Evolutionary conservation across 2,113 vertebrate species (phyloP).

Genomic region (Daboia siamensis): DNA sequence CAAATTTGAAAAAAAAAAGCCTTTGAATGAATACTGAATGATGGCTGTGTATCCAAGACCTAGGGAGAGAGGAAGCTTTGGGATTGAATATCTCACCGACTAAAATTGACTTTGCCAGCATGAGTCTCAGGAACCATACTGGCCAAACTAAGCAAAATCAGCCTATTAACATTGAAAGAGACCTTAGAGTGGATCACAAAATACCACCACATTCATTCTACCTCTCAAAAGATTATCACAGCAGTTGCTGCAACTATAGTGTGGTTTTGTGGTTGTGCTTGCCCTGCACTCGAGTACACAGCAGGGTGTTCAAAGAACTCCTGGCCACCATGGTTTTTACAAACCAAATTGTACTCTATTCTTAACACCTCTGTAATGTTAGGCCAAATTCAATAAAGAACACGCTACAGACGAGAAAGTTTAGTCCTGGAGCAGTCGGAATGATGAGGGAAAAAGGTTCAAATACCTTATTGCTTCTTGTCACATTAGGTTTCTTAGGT

Average conservation of each 20-base stretch:
- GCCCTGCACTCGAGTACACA: slow-evolving; percentile 15
- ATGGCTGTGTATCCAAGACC: slow-evolving; percentile 37
- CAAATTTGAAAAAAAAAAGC: slow-evolving; percentile 13
- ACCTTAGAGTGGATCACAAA: slow-evolving; percentile 29
- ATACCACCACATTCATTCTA: slow-evolving; percentile 42
- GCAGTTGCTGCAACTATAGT: slow-evolving; percentile 42
- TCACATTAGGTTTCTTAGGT: slow-evolving; percentile 2
- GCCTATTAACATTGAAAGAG: slow-evolving; percentile 35
- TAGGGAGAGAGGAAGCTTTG: slow-evolving; percentile 34
- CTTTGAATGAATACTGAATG: slow-evolving; percentile 44
- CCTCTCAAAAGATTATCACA: slow-evolving; percentile 56
- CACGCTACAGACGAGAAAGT: slow-evolving; percentile 1
- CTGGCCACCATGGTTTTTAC: slow-evolving; percentile 6
- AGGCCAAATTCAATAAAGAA: slow-evolving; percentile 35
- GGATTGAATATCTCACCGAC: slow-evolving; percentile 16
- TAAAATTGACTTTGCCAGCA: slow-evolving; percentile 46
- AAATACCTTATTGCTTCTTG: neutral
- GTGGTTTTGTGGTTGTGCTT: slow-evolving; percentile 54
- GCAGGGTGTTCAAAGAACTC: slow-evolving; percentile 11
- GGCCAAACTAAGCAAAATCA: slow-evolving; percentile 50
- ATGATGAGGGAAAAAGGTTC: neutral
- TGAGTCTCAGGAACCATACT: slow-evolving; percentile 27
- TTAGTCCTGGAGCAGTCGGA: neutral
- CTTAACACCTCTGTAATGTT: slow-evolving; percentile 33
- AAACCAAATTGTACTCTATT: slow-evolving; percentile 15